Percentiles rank a stretch among this genome's conserved stretches.
phyloP scores from a whole-genome alignment of 2,113 vertebrate species.

The Channa maculata region DNA sequence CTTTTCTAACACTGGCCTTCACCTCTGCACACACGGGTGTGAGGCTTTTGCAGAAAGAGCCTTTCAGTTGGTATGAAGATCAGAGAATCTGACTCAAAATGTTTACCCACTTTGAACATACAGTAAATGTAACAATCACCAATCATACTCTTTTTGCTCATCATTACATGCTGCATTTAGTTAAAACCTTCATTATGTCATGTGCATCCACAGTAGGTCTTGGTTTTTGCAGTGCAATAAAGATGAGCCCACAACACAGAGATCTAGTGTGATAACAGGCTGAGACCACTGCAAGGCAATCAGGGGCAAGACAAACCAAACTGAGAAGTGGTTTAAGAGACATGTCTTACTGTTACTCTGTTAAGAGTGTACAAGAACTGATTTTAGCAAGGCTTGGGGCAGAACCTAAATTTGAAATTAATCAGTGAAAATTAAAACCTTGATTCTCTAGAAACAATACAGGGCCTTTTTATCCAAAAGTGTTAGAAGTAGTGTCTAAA shows the following conservation, averaged over 20 bases:
- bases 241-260: not conserved
- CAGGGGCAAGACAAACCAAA: slow-evolving; percentile 17
- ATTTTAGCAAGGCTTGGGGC: not conserved
- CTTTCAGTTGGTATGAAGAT: slow-evolving; percentile 1
- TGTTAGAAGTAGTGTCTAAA: not conserved
- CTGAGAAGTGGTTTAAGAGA: not conserved
- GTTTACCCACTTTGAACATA: not conserved
- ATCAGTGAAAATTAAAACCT: not conserved
- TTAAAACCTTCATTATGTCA: slow-evolving; percentile 9
- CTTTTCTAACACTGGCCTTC: not conserved
- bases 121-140: too few relatives aligned
- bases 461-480: not conserved
- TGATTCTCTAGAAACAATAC: not conserved
- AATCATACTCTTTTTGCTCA: not conserved
- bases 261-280: slow-evolving; percentile 17
- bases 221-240: too few relatives aligned
- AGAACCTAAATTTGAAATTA: not conserved
- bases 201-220: slow-evolving; percentile 11
- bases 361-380: not conserved
- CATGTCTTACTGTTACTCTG: not conserved
- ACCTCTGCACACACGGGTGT: not conserved
- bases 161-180: slow-evolving; percentile 2
- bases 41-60: not conserved
- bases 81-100: not conserved
- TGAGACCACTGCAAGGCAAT: slow-evolving; percentile 15